Evolutionary conservation across 1,140 invertebrate genomes (phyloP), one percentile per base, ranked within the genome.

Genomic region (Caenorhabditis brenneri): DNA sequence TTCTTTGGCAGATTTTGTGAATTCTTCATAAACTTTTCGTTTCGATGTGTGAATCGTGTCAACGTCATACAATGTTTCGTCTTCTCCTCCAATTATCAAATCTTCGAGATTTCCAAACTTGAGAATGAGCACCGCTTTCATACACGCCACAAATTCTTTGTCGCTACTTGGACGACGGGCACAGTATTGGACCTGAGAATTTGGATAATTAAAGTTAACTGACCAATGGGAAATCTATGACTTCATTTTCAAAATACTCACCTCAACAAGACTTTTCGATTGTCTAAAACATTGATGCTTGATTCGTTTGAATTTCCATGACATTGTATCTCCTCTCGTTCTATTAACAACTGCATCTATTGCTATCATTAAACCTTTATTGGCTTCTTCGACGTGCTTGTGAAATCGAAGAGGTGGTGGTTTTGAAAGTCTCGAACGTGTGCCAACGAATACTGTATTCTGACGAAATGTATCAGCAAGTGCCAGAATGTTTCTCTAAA

Each of bases 221-320:
- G 4, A 2, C 31, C 58, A 65, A 65, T 27, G 24, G 24, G 24
- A 1, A 0, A n/a, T 51, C 19, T 51, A 5, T 33, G 58, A 16
- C 3, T 33, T 16, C 3, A 36, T 36, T 33, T 65, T 65, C 16
- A 4, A 74, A 42, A 74, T 24, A 74, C 65, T 74, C 65, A 42
- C 65, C n/a, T 74, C 65, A 74, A 74, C 29, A 10, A 74, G 36
- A 42, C 36, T 42, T 27, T 74, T 74, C 10, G 65, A 39, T 42
- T 39, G 42, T 15, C 65, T 42, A 27, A 74, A 74, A 12, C 36
- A 74, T 24, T 9, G 36, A 42, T 74, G 65, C 42, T 36, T 74
- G 65, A 74, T 74, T 46, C 65, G n/a, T 74, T 74, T 74, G 36
- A 74, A 74, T 74, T 24, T 74, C 65, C 65, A 74, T 24, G 65